A percentile compares a stretch with the other conserved stretches of the same genome.
Evolutionary conservation across 1,140 invertebrate genomes (phyloP).

Genomic region (Littorina saxatilis): DNA sequence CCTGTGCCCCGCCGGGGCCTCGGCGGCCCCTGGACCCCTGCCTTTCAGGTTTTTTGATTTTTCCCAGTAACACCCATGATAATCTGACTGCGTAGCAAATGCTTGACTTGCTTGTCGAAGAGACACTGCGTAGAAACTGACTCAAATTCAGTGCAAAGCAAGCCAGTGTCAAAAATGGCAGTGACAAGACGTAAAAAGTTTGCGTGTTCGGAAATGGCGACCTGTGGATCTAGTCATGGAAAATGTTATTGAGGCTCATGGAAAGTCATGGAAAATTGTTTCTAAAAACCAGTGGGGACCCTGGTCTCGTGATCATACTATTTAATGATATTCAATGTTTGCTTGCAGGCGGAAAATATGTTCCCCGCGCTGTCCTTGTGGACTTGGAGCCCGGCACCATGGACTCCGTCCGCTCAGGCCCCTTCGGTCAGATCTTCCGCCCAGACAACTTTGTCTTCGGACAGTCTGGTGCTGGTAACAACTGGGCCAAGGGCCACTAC

Average conservation of each 20-base stretch:
- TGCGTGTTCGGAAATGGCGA: not conserved
- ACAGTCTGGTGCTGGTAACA: slow-evolving; percentile 85
- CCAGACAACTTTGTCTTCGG: slow-evolving; percentile 84
- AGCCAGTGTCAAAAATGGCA: too few relatives aligned
- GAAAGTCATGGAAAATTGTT: too few relatives aligned
- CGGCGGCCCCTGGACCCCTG: too few relatives aligned
- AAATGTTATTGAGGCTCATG: too few relatives aligned
- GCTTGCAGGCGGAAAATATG: slow-evolving; percentile 85
- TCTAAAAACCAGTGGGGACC: too few relatives aligned
- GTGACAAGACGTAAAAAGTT: not conserved
- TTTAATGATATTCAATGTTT: not conserved
- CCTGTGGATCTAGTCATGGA: not conserved
- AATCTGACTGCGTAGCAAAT: too few relatives aligned
- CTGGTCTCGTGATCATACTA: slow-evolving; percentile 77
- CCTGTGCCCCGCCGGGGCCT: too few relatives aligned
- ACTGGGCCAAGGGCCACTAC: slow-evolving; percentile 96
- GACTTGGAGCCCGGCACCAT: slow-evolving; percentile 79
- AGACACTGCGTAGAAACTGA: too few relatives aligned
- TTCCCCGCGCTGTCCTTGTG: slow-evolving; percentile 90
- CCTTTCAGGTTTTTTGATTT: too few relatives aligned
- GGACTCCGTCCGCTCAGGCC: slow-evolving; percentile 72
- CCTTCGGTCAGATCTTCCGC: slow-evolving; percentile 79
- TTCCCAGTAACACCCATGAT: too few relatives aligned
- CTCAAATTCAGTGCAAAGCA: too few relatives aligned
- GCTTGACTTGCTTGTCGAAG: too few relatives aligned